Percentiles rank a stretch among this genome's conserved stretches.
phyloP scores from a whole-genome alignment of 92 coral and sea anemone genomes.

The Ricordea florida region DNA sequence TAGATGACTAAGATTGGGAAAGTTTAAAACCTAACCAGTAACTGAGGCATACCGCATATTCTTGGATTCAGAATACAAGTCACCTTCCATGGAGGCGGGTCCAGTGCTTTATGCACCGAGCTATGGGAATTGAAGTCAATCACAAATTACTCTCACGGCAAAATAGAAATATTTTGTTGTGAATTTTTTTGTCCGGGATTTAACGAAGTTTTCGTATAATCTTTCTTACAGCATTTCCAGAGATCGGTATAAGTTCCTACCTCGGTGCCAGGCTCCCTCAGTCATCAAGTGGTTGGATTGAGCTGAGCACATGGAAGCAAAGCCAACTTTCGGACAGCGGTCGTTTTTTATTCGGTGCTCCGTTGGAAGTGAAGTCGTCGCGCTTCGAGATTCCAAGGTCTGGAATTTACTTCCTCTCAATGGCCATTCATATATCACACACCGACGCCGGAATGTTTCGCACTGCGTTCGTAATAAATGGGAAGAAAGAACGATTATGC shows the following conservation, averaged over 20 bases:
- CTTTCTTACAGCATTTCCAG: conserved; percentile 56
- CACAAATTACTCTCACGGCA: too few species aligned
- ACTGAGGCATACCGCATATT: too few species aligned
- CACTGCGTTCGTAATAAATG: conserved; percentile 18
- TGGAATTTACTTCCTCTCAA: conserved; percentile 57
- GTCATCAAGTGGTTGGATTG: conserved; percentile 58
- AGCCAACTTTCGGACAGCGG: conserved; percentile 37
- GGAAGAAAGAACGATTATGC: neutral
- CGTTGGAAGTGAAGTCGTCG: conserved; percentile 24
- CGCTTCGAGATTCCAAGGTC: conserved; percentile 56
- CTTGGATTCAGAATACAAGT: too few species aligned
- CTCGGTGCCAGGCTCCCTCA: conserved; percentile 38
- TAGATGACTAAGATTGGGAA: too few species aligned
- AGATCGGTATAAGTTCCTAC: conserved; percentile 59
- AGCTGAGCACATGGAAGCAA: conserved; percentile 55
- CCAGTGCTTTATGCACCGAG: too few species aligned
- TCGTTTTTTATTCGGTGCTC: conserved; percentile 62
- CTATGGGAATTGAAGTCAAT: too few species aligned
- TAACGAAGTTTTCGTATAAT: neutral
- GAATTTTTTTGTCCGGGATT: neutral
- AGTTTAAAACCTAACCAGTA: too few species aligned
- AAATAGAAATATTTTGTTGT: neutral
- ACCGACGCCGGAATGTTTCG: conserved; percentile 45
- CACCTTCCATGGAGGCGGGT: too few species aligned
- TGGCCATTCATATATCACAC: conserved; percentile 23